Evolutionary conservation across 2,113 vertebrate genomes (phyloP), one percentile per base, ranked within the genome.

Genomic region (Pelecanus crispus): DNA sequence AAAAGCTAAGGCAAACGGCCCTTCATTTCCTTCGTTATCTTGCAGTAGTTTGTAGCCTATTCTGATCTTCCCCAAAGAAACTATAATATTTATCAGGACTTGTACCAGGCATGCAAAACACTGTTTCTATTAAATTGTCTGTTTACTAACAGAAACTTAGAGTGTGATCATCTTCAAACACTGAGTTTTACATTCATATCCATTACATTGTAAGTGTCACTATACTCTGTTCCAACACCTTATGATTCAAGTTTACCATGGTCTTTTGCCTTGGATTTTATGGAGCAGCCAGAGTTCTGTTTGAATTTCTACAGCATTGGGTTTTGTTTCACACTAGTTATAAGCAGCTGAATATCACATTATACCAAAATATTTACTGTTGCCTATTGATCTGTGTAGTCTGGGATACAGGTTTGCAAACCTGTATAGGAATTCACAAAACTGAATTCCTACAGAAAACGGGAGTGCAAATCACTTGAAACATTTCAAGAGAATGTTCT

Each of bases 401-500:
- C 59, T 42, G 11, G 4, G 13, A 24, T 7, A 18, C 14, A 74
- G 44, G 24, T 29, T 78, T 87, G 49, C 38, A 66, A 85, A 50
- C 29, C 42, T 24, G 11, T 6, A 11, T 2, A 50, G 25, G 45
- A 67, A 32, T 4, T 8, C 28, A 70, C 28, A 50, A 32, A 71
- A 17, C 13, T 49, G 34, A 59, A 73, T 28, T 80, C 8, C 58
- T 40, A 2, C 26, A 66, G 55, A 53, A 77, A 49, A 59, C 1
- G 55, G 32, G 15, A 31, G 26, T 14, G 22, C 26, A 71, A 62
- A 61, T 25, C 25, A 56, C 36, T 67, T 32, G 24, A 50, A 92
- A 47, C 2, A 6, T 56, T 88, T 81, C n/a, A 52, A 83, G 40
- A 68, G 8, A 71, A 50, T 0, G 0, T 49, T 63, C 5, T 40